Conservation (phyloP, 2,888 invertebrate genomes). For the Chydorus sphaericus region DNA sequence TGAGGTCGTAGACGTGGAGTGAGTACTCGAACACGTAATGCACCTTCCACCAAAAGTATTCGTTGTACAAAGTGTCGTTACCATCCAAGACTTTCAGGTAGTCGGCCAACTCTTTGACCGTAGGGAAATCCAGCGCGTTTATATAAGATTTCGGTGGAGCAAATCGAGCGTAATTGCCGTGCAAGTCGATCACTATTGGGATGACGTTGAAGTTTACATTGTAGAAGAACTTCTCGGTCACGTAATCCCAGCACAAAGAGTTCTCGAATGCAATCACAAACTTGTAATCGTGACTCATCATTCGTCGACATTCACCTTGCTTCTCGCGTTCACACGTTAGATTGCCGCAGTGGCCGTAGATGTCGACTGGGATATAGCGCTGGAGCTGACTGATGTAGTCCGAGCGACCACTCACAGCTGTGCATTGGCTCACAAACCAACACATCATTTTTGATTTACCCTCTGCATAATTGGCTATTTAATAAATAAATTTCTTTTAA, state of each 20-base stretch:
- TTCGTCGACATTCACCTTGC: not conserved
- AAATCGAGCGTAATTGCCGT: conserved; percentile 67
- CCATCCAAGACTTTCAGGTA: conserved; percentile 71
- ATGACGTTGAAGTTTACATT: not conserved
- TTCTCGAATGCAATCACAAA: conserved; percentile 8
- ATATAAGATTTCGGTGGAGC: conserved; percentile 85
- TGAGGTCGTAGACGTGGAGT: too few relatives aligned
- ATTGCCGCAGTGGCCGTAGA: conserved; percentile 17
- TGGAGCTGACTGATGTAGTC: conserved; percentile 17
- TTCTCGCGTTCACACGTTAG: conserved; percentile 5
- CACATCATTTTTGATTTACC: conserved; percentile 14
- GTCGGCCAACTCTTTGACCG: conserved; percentile 69
- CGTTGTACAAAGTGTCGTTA: conserved; percentile 80
- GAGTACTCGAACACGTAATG: too few relatives aligned
- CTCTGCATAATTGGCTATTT: not conserved
- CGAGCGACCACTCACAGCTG: conserved; percentile 15
- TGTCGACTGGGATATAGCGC: conserved; percentile 16
- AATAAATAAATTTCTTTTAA: not conserved
- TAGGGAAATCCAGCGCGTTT: conserved; percentile 87
- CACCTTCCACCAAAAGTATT: conserved; percentile 68
- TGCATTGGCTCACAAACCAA: conserved; percentile 19
- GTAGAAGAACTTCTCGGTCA: conserved; percentile 2
- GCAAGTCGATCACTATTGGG: not conserved
- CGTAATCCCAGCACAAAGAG: conserved; percentile 4
- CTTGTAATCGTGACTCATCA: not conserved